These are phyloP conservation scores for Clunio marinus DNA, from an alignment of 2,888 invertebrate genomes.

Conservation along the genomic window DNA sequence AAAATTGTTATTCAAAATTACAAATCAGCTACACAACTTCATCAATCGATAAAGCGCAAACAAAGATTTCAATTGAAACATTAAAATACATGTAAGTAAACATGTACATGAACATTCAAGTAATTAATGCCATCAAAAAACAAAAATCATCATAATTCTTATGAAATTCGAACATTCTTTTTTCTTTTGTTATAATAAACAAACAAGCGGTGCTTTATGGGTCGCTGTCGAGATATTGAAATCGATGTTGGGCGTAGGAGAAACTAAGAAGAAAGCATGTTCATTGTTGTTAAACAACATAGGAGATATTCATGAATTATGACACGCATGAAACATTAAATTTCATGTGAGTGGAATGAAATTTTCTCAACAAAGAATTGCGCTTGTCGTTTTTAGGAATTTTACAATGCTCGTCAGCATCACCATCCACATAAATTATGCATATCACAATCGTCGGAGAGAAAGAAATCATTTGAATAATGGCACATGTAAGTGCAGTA, in stretches of 20 bases:
- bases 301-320: not conserved
- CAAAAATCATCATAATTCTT: conserved; percentile 3
- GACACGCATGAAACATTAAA: not conserved
- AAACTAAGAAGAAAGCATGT: not conserved
- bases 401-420: not conserved
- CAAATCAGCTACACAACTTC: too few species aligned
- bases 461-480: conserved; percentile 29
- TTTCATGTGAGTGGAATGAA: not conserved
- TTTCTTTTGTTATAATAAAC: not conserved
- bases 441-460: not conserved
- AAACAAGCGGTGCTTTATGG: not conserved
- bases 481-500: conserved; percentile 5
- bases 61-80: not conserved
- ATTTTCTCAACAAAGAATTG: too few species aligned
- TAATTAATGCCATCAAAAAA: too few species aligned
- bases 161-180: not conserved
- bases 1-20: too few species aligned
- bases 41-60: too few species aligned
- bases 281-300: not conserved
- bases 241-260: not conserved
- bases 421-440: conserved; percentile 1
- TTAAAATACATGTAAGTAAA: too few species aligned
- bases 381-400: not conserved
- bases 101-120: too few species aligned
- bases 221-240: not conserved